phyloP scores from a whole-genome alignment of 2,797 vertebrate genomes.

The Paramormyrops hopkinsi region DNA sequence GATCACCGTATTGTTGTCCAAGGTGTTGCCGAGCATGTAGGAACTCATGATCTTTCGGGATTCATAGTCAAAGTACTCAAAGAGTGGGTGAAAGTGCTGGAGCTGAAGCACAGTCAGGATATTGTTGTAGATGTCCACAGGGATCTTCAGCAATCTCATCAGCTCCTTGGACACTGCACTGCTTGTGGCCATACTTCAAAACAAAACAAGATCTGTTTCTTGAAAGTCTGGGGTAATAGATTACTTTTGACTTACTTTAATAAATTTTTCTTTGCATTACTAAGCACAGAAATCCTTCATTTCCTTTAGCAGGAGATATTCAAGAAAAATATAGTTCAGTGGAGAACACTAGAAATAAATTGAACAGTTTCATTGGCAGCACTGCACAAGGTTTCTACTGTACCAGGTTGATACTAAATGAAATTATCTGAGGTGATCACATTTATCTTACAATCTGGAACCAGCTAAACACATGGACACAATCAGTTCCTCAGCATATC shows the following conservation, averaged over 20 bases:
- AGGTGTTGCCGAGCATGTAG: slow-evolving; percentile 88
- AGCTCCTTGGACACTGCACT: slow-evolving; percentile 96
- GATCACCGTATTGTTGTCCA: slow-evolving; percentile 92
- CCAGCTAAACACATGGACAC: not conserved
- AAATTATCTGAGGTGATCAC: not conserved
- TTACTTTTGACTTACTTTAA: not conserved
- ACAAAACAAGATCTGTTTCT: not conserved
- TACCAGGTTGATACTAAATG: not conserved
- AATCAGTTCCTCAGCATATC: not conserved
- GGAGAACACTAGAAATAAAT: not conserved
- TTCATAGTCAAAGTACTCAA: slow-evolving; percentile 96
- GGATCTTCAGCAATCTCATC: slow-evolving; percentile 93
- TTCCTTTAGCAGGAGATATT: not conserved
- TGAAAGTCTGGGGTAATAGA: not conserved
- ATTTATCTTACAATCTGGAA: not conserved
- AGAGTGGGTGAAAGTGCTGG: slow-evolving; percentile 92
- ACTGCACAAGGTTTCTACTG: not conserved
- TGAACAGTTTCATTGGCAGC: not conserved
- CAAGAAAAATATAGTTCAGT: not conserved
- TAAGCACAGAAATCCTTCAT: not conserved
- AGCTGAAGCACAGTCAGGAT: slow-evolving; percentile 88
- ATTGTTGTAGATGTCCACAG: slow-evolving; percentile 94
- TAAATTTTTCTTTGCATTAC: not conserved
- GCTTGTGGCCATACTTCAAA: slow-evolving; percentile 84
- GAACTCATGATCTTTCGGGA: slow-evolving; percentile 98